These are phyloP conservation scores for Prolemur simus DNA, from an alignment of 2,113 vertebrate genomes.

Conservation along the genomic window DNA sequence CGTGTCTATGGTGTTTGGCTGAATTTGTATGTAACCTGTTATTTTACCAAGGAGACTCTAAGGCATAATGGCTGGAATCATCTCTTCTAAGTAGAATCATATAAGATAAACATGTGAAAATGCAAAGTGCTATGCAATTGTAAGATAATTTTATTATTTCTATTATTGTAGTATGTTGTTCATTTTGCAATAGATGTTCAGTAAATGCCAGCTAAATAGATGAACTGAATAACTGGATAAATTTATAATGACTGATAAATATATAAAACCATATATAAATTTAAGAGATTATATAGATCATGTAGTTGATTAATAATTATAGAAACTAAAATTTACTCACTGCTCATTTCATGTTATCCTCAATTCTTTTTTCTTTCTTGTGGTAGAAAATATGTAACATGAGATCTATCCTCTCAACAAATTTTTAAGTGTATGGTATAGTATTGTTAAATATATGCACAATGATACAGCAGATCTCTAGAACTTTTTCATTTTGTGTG, in stretches of 20 bases:
- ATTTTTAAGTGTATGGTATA: not conserved
- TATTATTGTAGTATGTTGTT: not conserved
- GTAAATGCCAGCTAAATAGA: not conserved
- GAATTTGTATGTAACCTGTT: not conserved
- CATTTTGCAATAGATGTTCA: not conserved
- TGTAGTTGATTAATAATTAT: not conserved
- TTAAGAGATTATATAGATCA: not conserved
- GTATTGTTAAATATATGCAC: not conserved
- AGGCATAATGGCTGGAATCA: not conserved
- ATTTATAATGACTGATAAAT: not conserved
- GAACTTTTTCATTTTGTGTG: not conserved
- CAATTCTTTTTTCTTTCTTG: not conserved
- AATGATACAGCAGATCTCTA: not conserved
- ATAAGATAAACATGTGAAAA: not conserved
- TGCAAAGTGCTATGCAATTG: not conserved
- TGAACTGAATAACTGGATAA: not conserved
- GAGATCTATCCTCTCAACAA: not conserved
- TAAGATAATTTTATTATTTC: not conserved
- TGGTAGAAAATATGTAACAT: not conserved
- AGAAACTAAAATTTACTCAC: not conserved
- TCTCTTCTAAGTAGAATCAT: not conserved
- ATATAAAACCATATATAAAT: not conserved
- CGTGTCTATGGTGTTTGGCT: not conserved
- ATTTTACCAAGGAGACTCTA: not conserved
- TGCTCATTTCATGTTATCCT: slow-evolving; percentile 1